phyloP scores from a whole-genome alignment of 2,797 vertebrate species.

The Chromis chromis region DNA sequence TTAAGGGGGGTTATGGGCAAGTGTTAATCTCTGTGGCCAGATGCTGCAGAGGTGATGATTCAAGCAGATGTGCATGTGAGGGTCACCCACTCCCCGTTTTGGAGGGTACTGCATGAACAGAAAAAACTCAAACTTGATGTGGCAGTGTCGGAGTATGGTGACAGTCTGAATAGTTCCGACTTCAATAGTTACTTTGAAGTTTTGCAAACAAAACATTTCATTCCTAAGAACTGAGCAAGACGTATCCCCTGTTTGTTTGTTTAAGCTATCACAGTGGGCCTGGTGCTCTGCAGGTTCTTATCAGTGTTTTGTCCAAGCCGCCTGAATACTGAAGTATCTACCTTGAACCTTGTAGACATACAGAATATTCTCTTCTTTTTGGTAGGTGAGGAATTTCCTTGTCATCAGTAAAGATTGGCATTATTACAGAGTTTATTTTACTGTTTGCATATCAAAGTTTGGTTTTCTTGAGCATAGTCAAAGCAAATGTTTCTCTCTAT shows the following conservation, averaged over 20 bases:
- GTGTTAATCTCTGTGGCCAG: slow-evolving; percentile 78
- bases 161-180: slow-evolving; percentile 13
- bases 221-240: slow-evolving; percentile 27
- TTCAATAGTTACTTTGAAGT: slow-evolving; percentile 20
- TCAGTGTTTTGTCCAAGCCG: slow-evolving; percentile 58
- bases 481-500: neutral
- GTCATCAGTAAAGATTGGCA: neutral
- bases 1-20: slow-evolving; percentile 60
- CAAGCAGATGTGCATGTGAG: slow-evolving; percentile 76
- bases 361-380: slow-evolving; percentile 51
- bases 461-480: neutral
- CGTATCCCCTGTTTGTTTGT: slow-evolving; percentile 14
- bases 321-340: slow-evolving; percentile 17
- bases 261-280: slow-evolving; percentile 16
- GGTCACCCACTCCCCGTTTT: slow-evolving; percentile 44
- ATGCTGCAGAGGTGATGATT: slow-evolving; percentile 79
- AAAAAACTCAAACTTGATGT: slow-evolving; percentile 1
- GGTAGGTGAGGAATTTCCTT: slow-evolving; percentile 5
- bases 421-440: neutral
- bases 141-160: neutral
- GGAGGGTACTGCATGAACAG: slow-evolving; percentile 9
- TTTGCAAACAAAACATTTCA: slow-evolving; percentile 35
- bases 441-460: slow-evolving; percentile 6
- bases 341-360: slow-evolving; percentile 40
- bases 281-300: slow-evolving; percentile 52